These are phyloP conservation scores for Lathronympha strigana DNA, from an alignment of 2,888 invertebrate genomes.

Conservation along the genomic window DNA sequence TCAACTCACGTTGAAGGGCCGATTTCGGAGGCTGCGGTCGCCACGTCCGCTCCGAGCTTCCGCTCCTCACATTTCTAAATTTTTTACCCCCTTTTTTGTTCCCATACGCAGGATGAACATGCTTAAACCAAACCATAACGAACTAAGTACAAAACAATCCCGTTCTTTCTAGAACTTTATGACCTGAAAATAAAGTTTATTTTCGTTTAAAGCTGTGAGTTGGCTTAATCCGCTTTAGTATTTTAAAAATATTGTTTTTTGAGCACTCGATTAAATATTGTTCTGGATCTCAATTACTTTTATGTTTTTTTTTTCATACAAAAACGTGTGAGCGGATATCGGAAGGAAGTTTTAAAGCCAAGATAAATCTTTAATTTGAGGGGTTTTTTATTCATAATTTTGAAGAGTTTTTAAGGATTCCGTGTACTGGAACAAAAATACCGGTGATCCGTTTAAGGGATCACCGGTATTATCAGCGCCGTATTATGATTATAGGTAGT, in stretches of 20 bases:
- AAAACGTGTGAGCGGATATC: slow-evolving; percentile 45
- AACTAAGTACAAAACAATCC: neutral
- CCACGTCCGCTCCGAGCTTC: slow-evolving; percentile 65
- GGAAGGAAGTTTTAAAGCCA: slow-evolving; percentile 38
- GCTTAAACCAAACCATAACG: neutral
- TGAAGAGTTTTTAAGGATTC: slow-evolving; percentile 7
- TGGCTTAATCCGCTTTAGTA: neutral
- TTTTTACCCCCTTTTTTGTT: slow-evolving; percentile 58
- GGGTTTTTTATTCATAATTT: slow-evolving; percentile 22
- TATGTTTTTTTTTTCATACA: slow-evolving; percentile 25
- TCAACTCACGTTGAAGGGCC: slow-evolving; percentile 23
- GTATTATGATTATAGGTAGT: too few species aligned
- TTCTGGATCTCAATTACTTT: slow-evolving; percentile 43
- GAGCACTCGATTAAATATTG: slow-evolving; percentile 46
- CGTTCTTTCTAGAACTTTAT: neutral
- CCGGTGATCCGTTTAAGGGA: too few species aligned
- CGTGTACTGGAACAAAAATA: neutral
- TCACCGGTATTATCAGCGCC: too few species aligned
- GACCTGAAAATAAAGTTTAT: neutral
- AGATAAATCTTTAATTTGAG: slow-evolving; percentile 26
- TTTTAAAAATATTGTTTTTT: slow-evolving; percentile 44
- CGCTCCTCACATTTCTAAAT: slow-evolving; percentile 63
- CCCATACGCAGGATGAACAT: slow-evolving; percentile 53
- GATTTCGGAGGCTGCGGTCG: slow-evolving; percentile 63
- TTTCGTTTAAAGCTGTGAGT: too few species aligned